Evolutionary conservation across 2,113 vertebrate genomes (phyloP).

Genomic region (Sardina pilchardus): DNA sequence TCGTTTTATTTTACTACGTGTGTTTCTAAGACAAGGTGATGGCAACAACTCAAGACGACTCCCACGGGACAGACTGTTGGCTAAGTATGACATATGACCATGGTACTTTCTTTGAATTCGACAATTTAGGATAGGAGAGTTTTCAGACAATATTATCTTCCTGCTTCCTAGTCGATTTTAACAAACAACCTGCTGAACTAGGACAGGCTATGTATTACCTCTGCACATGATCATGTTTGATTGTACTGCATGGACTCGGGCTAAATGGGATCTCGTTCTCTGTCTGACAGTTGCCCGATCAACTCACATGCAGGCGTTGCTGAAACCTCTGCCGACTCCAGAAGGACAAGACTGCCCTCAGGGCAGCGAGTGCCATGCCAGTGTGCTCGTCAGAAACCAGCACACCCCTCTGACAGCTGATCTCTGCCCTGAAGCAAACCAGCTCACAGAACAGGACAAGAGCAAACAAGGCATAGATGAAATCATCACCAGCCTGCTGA

Average conservation of each 20-base stretch:
- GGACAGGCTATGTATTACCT: not conserved
- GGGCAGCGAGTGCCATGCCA: not conserved
- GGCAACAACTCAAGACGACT: not conserved
- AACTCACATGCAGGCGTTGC: not conserved
- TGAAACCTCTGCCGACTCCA: not conserved
- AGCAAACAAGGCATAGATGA: not conserved
- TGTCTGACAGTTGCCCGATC: constrained; percentile 58
- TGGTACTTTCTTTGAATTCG: not conserved
- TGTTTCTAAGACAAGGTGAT: not conserved
- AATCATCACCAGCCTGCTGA: constrained; percentile 47
- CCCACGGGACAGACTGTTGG: not conserved
- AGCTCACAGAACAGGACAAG: not conserved
- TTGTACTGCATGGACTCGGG: constrained; percentile 42
- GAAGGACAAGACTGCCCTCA: not conserved
- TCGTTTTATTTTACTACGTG: not conserved
- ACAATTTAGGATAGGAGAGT: not conserved
- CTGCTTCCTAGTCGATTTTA: not conserved
- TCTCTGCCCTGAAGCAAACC: not conserved
- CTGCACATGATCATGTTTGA: not conserved
- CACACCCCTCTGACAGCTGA: constrained; percentile 49
- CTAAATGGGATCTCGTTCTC: constrained; percentile 29
- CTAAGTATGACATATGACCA: not conserved
- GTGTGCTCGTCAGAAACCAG: constrained; percentile 48
- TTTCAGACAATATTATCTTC: not conserved
- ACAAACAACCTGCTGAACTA: not conserved